Base-by-base conservation (phyloP, 2,113 vertebrate genomes). In the Alces alces region DNA sequence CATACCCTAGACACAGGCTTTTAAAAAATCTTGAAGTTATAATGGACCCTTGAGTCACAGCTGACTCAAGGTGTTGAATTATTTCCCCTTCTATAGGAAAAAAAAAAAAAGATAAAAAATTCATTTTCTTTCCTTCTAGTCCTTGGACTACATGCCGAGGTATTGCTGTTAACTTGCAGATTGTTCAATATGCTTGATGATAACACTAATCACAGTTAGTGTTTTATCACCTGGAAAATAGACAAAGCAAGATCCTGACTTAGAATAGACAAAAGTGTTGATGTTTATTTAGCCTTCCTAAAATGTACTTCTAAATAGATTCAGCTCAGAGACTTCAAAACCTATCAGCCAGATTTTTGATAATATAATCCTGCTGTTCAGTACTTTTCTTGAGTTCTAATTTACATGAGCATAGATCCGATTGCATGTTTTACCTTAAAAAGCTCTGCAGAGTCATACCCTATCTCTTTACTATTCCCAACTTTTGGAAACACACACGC, bases 1-100 rank as follows among this genome's bases (percentile, higher is more conserved):
- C 36, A 70, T 27, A 4, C 58, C 55, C 92, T 14, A 78, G 89
- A 45, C 64, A 73, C 70, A 55, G 86, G 93, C 91, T 96, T 93
- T 93, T 97, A 96, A 95, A 94, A 97, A 97, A 93, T 87, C 84
- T 89, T 93, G 93, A 96, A 87, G 91, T 76, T 92, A 93, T 97
- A 97, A 97, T 97, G 97, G 93, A 96, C 93, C 96, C 89, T 92
- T 90, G 91, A 97, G 93, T 96, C 96, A 23, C 95, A 97, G 94
- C 89, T 97, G 54, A 95, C 86, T 89, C 87, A 89, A 97, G 86
- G 93, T 95, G 93, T 92, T 93, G 92, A 95, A 87, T 36, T 76
- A 85, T 54, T 94, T 61, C 86, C 84, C 60, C 57, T 3, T 76
- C 33, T 86, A 47, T 28, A 80, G 58, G 36, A 19, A 58, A 19